A percentile compares a stretch with the other conserved stretches of the same genome.
Conservation (phyloP, 2,888 invertebrate species). For the Ophioninae sp. region DNA sequence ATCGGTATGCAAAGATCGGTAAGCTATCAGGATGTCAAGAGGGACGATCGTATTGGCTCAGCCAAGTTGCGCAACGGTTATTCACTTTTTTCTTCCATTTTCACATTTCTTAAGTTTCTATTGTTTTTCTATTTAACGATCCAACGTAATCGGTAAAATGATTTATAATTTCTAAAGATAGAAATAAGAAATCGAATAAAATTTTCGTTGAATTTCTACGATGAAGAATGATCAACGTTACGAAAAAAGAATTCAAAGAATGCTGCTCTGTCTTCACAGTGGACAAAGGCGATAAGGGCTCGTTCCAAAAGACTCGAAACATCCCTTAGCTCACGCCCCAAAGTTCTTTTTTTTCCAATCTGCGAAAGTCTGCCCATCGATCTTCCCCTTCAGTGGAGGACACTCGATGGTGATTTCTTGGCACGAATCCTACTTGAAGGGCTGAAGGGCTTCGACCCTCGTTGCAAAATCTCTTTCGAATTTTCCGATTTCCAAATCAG, state of each 20-base stretch:
- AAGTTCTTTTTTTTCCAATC: constrained; percentile 28
- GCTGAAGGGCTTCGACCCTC: constrained; percentile 11
- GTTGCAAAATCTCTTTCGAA: constrained; percentile 32
- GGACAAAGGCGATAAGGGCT: not conserved
- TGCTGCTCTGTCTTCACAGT: too few species aligned
- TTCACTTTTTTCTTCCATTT: too few species aligned
- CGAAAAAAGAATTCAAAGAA: too few species aligned
- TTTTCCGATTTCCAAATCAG: constrained; percentile 46
- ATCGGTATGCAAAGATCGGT: not conserved
- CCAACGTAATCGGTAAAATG: too few species aligned
- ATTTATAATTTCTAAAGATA: too few species aligned
- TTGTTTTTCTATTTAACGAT: too few species aligned
- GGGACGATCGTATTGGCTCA: not conserved
- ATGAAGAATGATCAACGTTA: too few species aligned
- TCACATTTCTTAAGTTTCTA: too few species aligned
- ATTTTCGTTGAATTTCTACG: too few species aligned
- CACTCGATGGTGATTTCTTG: constrained; percentile 37
- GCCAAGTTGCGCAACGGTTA: too few species aligned
- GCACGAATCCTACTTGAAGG: constrained; percentile 17
- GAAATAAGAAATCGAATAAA: too few species aligned
- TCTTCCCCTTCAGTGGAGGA: not conserved
- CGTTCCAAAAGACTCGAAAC: not conserved
- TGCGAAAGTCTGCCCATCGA: not conserved
- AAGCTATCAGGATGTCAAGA: not conserved
- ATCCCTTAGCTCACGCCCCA: not conserved